phyloP scores from a whole-genome alignment of 1,140 invertebrate genomes.

The Schlechtendalia chinensis region DNA sequence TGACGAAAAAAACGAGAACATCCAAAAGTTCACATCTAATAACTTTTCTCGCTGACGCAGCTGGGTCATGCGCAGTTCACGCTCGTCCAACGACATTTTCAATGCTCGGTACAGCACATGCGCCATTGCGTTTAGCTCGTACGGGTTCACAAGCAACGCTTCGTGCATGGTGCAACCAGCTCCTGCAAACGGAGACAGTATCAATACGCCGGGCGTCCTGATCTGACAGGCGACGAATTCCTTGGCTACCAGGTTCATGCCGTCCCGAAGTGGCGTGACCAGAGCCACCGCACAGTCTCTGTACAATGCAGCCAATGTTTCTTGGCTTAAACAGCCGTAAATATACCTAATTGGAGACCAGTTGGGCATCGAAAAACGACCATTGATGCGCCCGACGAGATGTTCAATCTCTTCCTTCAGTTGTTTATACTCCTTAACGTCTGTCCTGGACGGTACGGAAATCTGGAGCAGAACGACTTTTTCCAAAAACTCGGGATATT shows the following conservation, averaged over 20 bases:
- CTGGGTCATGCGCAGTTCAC: slow-evolving; percentile 81
- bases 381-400: slow-evolving; percentile 82
- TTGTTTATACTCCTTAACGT: slow-evolving; percentile 87
- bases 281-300: slow-evolving; percentile 80
- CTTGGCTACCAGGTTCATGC: slow-evolving; percentile 90
- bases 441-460: slow-evolving; percentile 85
- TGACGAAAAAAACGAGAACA: slow-evolving; percentile 80
- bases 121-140: slow-evolving; percentile 82
- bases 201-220: slow-evolving; percentile 80
- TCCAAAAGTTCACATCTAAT: slow-evolving; percentile 86
- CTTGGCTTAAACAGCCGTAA: slow-evolving; percentile 82
- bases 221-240: slow-evolving; percentile 92
- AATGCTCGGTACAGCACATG: slow-evolving; percentile 83
- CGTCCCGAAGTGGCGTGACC: slow-evolving; percentile 82
- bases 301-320: slow-evolving; percentile 81
- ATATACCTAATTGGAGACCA: slow-evolving; percentile 91
- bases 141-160: slow-evolving; percentile 84
- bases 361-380: slow-evolving; percentile 81
- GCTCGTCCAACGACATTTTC: slow-evolving; percentile 86
- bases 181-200: slow-evolving; percentile 86
- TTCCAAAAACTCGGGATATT: slow-evolving; percentile 81
- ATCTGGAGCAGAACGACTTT: slow-evolving; percentile 78
- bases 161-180: slow-evolving; percentile 90
- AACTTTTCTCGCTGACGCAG: slow-evolving; percentile 75
- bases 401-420: slow-evolving; percentile 89